Conservation (phyloP, 2,113 vertebrate species). For the Sorex fumeus region DNA sequence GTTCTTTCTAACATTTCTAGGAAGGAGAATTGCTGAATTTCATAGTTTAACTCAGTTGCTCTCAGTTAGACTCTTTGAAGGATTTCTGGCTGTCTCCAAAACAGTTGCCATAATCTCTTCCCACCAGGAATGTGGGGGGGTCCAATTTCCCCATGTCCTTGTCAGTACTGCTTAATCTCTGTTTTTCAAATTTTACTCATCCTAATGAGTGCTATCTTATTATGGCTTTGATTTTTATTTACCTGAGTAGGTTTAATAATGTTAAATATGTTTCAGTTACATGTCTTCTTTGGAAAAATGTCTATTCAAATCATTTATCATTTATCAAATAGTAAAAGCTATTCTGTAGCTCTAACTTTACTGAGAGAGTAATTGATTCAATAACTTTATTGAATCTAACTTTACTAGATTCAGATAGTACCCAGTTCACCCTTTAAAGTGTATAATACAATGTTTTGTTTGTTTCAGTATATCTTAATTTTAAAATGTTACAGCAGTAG, state of each 20-base stretch:
- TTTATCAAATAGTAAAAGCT: background rate
- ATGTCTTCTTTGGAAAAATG: too few species aligned
- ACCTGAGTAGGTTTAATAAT: background rate
- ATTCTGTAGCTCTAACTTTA: background rate
- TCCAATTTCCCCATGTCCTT: background rate
- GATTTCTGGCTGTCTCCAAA: conserved; percentile 19
- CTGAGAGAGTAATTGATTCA: too few species aligned
- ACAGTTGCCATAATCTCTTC: background rate
- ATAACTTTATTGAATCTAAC: too few species aligned
- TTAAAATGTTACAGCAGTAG: background rate
- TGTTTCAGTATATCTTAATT: conserved; percentile 18
- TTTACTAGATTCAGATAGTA: background rate
- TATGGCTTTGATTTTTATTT: conserved; percentile 6
- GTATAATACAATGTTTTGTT: background rate
- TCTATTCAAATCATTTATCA: too few species aligned
- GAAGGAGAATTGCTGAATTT: background rate
- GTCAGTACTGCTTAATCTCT: background rate
- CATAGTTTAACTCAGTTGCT: background rate
- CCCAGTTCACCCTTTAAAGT: background rate
- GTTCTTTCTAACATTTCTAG: background rate
- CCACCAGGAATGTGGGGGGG: background rate
- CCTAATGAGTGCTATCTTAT: background rate
- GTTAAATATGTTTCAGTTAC: too few species aligned
- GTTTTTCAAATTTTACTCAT: background rate
- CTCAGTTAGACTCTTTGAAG: background rate